Evolutionary conservation across 2,113 vertebrate species (phyloP).

Genomic region (Chrysochloris asiatica): DNA sequence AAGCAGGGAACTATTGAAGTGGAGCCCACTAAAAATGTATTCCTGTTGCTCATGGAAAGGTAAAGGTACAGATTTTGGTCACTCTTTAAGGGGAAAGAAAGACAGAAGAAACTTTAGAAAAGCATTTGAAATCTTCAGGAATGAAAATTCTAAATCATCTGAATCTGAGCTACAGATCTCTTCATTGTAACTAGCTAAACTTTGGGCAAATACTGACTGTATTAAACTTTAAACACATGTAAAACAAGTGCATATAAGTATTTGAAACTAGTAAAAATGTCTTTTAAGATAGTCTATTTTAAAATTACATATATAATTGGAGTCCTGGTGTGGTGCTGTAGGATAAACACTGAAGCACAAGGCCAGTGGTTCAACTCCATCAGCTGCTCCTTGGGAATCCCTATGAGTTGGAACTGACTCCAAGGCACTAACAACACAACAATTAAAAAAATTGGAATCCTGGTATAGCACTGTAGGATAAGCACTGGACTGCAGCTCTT

Average conservation of each 20-base stretch:
- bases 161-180: neutral
- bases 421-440: too few species aligned
- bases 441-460: too few species aligned
- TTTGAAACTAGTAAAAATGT: neutral
- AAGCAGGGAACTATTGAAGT: neutral
- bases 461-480: too few species aligned
- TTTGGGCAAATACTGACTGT: neutral
- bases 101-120: neutral
- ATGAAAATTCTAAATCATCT: neutral
- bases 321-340: too few species aligned
- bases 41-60: neutral
- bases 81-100: neutral
- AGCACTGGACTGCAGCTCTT: too few species aligned
- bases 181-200: neutral
- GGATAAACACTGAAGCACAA: too few species aligned
- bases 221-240: neutral
- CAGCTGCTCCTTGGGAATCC: too few species aligned
- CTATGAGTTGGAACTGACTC: too few species aligned
- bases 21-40: neutral
- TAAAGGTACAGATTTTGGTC: neutral
- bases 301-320: too few species aligned
- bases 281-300: neutral
- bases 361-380: too few species aligned
- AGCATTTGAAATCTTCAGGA: neutral
- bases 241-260: neutral